phyloP scores from a whole-genome alignment of 2,888 invertebrate species.

The Iphiclides podalirius region DNA sequence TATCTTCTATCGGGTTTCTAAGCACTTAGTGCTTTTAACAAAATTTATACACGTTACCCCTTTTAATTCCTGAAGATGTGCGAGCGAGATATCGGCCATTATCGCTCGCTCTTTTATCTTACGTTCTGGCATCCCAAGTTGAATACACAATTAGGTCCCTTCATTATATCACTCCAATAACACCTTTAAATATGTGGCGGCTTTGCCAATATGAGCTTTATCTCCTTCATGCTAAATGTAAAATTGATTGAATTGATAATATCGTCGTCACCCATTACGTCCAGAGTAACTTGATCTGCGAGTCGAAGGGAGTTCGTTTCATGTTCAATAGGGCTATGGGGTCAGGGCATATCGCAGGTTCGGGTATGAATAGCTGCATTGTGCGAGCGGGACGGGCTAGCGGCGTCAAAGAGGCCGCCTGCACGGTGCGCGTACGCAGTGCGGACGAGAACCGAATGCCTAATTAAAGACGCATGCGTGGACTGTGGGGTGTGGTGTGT shows the following conservation, averaged over 20 bases:
- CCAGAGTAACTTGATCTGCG: slow-evolving; percentile 42
- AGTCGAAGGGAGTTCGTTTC: slow-evolving; percentile 51
- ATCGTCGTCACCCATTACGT: slow-evolving; percentile 44
- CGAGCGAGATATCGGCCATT: slow-evolving; percentile 45
- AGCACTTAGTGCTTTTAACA: slow-evolving; percentile 3
- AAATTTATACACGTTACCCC: slow-evolving; percentile 24
- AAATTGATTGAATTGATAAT: slow-evolving; percentile 26
- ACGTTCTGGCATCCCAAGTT: slow-evolving; percentile 56
- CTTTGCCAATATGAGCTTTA: slow-evolving; percentile 33
- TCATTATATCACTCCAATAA: slow-evolving; percentile 77
- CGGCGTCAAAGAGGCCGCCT: slow-evolving; percentile 71
- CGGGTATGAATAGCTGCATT: slow-evolving; percentile 70
- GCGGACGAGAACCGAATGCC: slow-evolving; percentile 75
- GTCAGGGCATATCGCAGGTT: slow-evolving; percentile 37
- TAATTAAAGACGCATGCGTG: slow-evolving; percentile 79
- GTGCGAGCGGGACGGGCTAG: slow-evolving; percentile 63
- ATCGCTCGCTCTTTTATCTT: slow-evolving; percentile 59
- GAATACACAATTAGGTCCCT: slow-evolving; percentile 77
- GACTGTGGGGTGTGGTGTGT: slow-evolving; percentile 45
- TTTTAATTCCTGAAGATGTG: slow-evolving; percentile 38
- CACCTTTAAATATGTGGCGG: slow-evolving; percentile 57
- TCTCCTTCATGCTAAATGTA: slow-evolving; percentile 18
- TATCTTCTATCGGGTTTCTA: slow-evolving; percentile 14
- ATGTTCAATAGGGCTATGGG: slow-evolving; percentile 58
- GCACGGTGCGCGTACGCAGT: slow-evolving; percentile 66